Base-by-base conservation (phyloP, 2,797 vertebrate species). In the Chanos chanos region DNA sequence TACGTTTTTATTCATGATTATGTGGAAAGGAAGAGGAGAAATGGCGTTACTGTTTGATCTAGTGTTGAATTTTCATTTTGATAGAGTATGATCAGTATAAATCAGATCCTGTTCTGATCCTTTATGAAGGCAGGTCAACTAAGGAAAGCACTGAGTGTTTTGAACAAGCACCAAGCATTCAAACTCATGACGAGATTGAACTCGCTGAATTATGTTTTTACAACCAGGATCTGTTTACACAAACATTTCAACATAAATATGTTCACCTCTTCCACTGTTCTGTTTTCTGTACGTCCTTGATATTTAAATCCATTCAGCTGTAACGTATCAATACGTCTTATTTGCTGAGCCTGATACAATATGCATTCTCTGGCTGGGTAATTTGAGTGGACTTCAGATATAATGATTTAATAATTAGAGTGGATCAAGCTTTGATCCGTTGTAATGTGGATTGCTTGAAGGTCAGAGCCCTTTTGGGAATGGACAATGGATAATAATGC, bases 351-450 rank as follows among this genome's bases (percentile, higher is more conserved):
- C 41, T 33, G 43, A 3, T 41, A 30, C 13, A 41, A 57, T 28
- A 28, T 16, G 47, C 25, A 40, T 64, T 36, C 36, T 16, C 16
- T 50, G 50, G 58, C 44, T 27, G 58, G 48, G 59, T 56, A 21
- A 67, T 67, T 55, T 64, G 18, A 73, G 57, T 56, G 33, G 25
- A 31, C 13, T 50, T 47, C 56, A 44, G 28, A 36, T 6, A 27
- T 62, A 70, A 66, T 69, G 57, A 66, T 59, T 51, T 37, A 37
- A 33, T 52, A 73, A 54, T 74, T 64, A 31, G 73, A 70, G 64
- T 64, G 76, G 77, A 64, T 68, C 47, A 40, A 15, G 27, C 86
- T 86, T 85, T 89, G 76, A 87, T 87, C 74, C 64, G 70, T 61
- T 45, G 54, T 72, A 39, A 47, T 52, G 64, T 50, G 50, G 60